phyloP scores from a whole-genome alignment of 2,888 invertebrate species.

The Petrophora chlorosata region DNA sequence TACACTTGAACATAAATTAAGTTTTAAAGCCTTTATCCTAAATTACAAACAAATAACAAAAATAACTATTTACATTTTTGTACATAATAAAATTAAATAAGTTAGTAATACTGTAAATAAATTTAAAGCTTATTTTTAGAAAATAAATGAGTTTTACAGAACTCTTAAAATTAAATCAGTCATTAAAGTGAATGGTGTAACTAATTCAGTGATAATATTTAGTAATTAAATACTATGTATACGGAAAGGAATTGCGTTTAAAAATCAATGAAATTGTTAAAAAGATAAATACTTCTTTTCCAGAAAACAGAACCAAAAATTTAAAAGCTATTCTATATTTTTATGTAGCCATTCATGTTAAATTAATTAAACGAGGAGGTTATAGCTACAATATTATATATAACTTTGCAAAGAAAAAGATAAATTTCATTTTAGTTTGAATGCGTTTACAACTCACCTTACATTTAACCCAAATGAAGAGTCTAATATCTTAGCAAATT shows the following conservation, averaged over 20 bases:
- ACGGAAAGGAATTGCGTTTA: not conserved
- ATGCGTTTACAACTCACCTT: no score
- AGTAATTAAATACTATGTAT: slow-evolving; percentile 17
- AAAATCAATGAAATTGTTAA: not conserved
- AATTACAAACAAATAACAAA: slow-evolving; percentile 36
- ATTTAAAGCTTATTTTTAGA: slow-evolving; percentile 74
- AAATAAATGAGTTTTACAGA: slow-evolving; percentile 37
- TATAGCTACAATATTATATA: no score
- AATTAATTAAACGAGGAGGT: no score
- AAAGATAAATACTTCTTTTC: no score
- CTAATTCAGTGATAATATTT: slow-evolving; percentile 12
- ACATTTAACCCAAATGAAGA: no score
- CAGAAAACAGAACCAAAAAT: no score
- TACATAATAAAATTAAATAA: slow-evolving; percentile 74
- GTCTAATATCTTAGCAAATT: no score
- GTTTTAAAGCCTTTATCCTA: slow-evolving; percentile 29
- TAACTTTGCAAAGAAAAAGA: no score
- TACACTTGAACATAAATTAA: slow-evolving; percentile 45
- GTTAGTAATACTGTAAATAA: slow-evolving; percentile 83
- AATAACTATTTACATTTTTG: slow-evolving; percentile 73
- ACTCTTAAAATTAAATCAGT: slow-evolving; percentile 65
- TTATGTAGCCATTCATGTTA: no score
- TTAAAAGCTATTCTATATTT: no score
- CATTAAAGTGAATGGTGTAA: slow-evolving; percentile 44
- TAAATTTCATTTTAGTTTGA: no score